A percentile compares a stretch with the other conserved stretches of the same genome.
Evolutionary conservation across 2,888 invertebrate species (phyloP).

Genomic region (Acronicta psi): DNA sequence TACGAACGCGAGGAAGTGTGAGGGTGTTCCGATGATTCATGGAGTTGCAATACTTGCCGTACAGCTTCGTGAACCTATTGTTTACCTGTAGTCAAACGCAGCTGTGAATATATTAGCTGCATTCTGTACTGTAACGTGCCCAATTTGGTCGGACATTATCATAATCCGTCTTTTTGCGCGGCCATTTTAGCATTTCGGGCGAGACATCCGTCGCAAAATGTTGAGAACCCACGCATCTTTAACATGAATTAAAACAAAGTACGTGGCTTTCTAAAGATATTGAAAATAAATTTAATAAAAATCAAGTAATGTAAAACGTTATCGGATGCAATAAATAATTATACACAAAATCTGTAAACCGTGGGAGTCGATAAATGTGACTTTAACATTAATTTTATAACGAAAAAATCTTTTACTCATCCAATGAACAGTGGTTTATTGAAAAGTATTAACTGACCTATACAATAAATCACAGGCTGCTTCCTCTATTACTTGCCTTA

Average conservation of each 20-base stretch:
- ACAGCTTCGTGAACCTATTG: constrained; percentile 45
- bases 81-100: constrained; percentile 51
- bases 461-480: constrained; percentile 70
- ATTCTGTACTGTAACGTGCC: constrained; percentile 38
- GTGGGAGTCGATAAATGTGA: constrained; percentile 48
- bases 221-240: constrained; percentile 28
- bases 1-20: constrained; percentile 64
- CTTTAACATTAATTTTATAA: constrained; percentile 37
- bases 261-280: constrained; percentile 13
- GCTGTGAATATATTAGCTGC: constrained; percentile 57
- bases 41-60: constrained; percentile 48
- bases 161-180: constrained; percentile 47
- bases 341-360: constrained; percentile 32
- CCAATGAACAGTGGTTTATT: constrained; percentile 62
- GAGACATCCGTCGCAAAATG: constrained; percentile 37
- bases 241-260: constrained; percentile 4
- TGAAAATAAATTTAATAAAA: constrained; percentile 33
- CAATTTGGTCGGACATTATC: constrained; percentile 55
- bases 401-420: constrained; percentile 43
- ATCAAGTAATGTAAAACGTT: constrained; percentile 42
- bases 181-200: constrained; percentile 37
- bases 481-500: constrained; percentile 80
- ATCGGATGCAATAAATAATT: constrained; percentile 49
- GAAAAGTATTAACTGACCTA: constrained; percentile 66
- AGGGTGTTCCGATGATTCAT: constrained; percentile 71